Conservation (phyloP, 1,140 invertebrate genomes). For the Bilobella aurantiaca region DNA sequence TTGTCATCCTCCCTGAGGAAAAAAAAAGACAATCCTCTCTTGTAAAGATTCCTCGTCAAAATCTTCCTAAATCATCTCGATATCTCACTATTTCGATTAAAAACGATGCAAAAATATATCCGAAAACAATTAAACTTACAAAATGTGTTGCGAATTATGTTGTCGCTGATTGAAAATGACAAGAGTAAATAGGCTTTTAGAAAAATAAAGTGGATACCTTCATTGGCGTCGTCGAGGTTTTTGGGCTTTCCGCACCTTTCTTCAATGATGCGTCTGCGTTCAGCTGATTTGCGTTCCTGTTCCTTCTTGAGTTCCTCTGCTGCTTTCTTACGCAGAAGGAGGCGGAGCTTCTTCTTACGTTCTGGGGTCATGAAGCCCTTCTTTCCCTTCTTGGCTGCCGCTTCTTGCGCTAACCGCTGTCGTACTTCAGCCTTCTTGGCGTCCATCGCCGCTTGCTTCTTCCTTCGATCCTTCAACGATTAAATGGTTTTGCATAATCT, state of each 20-base stretch:
- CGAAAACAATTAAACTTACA: no score
- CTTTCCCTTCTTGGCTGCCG: slow-evolving; percentile 89
- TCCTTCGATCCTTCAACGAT: slow-evolving; percentile 57
- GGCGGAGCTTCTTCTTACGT: slow-evolving; percentile 94
- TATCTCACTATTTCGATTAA: no score
- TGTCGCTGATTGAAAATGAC: no score
- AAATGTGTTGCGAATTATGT: no score
- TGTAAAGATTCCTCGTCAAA: no score
- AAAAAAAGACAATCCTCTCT: no score
- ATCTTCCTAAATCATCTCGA: no score
- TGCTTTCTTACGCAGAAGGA: slow-evolving; percentile 98
- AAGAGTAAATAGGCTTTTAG: background rate
- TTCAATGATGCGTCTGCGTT: slow-evolving; percentile 94
- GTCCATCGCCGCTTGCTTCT: slow-evolving; percentile 85
- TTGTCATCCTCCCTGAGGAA: no score
- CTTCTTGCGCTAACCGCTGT: slow-evolving; percentile 81
- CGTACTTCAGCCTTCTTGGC: slow-evolving; percentile 82
- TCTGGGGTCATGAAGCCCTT: slow-evolving; percentile 98
- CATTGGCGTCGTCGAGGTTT: slow-evolving; percentile 77
- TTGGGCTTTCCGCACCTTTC: slow-evolving; percentile 85
- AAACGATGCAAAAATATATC: no score
- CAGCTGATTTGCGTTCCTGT: slow-evolving; percentile 94
- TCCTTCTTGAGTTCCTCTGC: slow-evolving; percentile 99
- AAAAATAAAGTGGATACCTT: slow-evolving; percentile 48
- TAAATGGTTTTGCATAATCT: no score